phyloP scores from a whole-genome alignment of 2,888 invertebrate species.

The Apamea epomidion region DNA sequence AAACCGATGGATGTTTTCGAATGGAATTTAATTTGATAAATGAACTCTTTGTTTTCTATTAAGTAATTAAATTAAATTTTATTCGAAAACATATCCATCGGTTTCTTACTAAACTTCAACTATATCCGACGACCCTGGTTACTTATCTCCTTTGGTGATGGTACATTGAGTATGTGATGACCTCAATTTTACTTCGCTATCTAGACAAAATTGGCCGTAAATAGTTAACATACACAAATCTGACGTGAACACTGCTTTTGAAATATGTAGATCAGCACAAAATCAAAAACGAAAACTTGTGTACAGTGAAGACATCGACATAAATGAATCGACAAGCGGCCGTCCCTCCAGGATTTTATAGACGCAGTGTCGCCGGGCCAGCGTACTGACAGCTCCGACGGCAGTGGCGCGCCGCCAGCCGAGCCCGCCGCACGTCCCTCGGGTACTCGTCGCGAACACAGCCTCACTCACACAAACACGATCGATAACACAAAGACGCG shows the following conservation, averaged over 20 bases:
- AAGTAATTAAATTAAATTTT: too few species aligned
- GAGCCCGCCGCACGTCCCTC: constrained; percentile 72
- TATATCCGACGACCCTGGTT: too few species aligned
- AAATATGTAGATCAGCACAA: not conserved
- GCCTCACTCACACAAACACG: constrained; percentile 70
- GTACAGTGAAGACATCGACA: constrained; percentile 63
- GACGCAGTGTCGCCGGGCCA: constrained; percentile 84
- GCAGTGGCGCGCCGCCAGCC: constrained; percentile 85
- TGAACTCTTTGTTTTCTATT: too few species aligned
- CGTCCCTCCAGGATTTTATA: constrained; percentile 78
- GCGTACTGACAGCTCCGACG: constrained; percentile 54
- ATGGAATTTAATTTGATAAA: too few species aligned
- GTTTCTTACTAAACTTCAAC: too few species aligned
- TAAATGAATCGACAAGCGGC: constrained; percentile 66
- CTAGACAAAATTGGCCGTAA: not conserved
- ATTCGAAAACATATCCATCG: too few species aligned
- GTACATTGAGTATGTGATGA: not conserved
- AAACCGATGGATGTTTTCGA: too few species aligned
- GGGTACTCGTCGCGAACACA: constrained; percentile 54
- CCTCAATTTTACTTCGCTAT: not conserved
- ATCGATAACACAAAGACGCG: constrained; percentile 75
- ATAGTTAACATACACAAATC: not conserved
- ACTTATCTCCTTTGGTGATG: too few species aligned
- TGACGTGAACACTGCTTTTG: too few species aligned
- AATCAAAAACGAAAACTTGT: constrained; percentile 20